Base-by-base conservation (phyloP, 2,888 invertebrate genomes). In the Aphelenchoides bicaudatus region DNA sequence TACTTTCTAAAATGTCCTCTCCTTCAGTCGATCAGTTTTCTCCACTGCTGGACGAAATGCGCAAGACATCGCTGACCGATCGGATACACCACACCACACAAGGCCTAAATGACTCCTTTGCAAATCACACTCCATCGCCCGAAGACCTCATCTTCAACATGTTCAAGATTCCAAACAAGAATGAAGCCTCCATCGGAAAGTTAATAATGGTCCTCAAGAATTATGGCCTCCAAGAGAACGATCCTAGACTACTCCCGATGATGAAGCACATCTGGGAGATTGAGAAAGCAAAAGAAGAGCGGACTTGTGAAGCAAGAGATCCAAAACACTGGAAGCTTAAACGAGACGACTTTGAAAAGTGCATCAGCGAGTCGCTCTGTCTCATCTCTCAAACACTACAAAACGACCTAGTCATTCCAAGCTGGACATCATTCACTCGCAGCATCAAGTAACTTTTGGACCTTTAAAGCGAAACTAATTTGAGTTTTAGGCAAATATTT, bases 371-470 rank as follows among this genome's bases (percentile, higher is more conserved):
- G 38, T 13, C 13, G 13, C 13, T 34, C 16, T 3, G 57, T 2
- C 34, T 74, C 16, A 74, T 77, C 38, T 67, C 71, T 1, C 65
- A 68, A 38, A 70, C 74, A 2, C 66, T 77, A 4, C 78, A 74
- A 29, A 74, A 74, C 47, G 90, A 93, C 80, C 91, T 96, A 78
- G 88, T 94, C 63, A 90, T 96, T 71, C 94, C 94, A 3, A 92
- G 93, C 79, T 92, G 91, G 80, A 85, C 86, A 58, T 87, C 88
- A 57, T 94, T 96, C 80, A 88, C 88, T 34, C 88, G 89, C 79
- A 87, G 89, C 78, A 88, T 96, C 63, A 91, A 91, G 80, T 89
- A 92, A 67, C 89, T 94, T 80, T 96, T 91, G 74, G 91, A 91
- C n/a, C n/a, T n/a, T n/a, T n/a, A 21, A 10, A 38, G 27, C 21